Percentiles rank a stretch among this genome's conserved stretches.
Evolutionary conservation across 1,140 invertebrate species (phyloP).

Genomic region (Whitmania pigra): DNA sequence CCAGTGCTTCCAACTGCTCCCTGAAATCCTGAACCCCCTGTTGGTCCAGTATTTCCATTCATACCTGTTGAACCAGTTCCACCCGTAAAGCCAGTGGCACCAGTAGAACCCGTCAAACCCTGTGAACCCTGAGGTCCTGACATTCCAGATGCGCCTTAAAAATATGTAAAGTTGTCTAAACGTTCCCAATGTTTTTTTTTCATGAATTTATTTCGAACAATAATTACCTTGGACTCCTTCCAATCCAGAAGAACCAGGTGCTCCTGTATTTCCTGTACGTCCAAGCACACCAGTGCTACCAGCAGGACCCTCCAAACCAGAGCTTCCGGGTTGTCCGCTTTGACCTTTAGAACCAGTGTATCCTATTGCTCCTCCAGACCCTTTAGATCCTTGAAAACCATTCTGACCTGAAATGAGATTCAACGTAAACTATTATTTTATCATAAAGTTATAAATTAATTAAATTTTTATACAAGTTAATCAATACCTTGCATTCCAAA

Average conservation of each 20-base stretch:
- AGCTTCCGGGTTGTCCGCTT: neutral
- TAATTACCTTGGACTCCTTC: neutral
- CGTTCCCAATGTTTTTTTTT: too few relatives aligned
- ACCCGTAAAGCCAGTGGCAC: neutral
- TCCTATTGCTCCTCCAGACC: neutral
- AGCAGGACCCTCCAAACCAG: neutral
- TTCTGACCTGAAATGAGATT: neutral
- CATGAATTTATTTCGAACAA: neutral
- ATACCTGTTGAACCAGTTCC: neutral
- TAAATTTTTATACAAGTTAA: too few relatives aligned
- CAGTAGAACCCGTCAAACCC: conserved; percentile 6
- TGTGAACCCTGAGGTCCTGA: neutral
- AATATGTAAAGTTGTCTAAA: neutral
- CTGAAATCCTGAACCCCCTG: neutral
- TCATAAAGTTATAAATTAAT: neutral
- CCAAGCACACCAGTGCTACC: neutral
- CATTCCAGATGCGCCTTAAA: neutral
- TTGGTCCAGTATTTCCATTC: neutral
- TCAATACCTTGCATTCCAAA: neutral
- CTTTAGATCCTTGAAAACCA: neutral
- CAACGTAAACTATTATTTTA: neutral
- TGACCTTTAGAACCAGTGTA: neutral
- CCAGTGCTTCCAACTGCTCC: neutral
- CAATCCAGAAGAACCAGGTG: neutral
- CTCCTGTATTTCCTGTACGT: neutral